Conservation (phyloP, 2,113 vertebrate genomes). For the Phylloscopus whistleri region DNA sequence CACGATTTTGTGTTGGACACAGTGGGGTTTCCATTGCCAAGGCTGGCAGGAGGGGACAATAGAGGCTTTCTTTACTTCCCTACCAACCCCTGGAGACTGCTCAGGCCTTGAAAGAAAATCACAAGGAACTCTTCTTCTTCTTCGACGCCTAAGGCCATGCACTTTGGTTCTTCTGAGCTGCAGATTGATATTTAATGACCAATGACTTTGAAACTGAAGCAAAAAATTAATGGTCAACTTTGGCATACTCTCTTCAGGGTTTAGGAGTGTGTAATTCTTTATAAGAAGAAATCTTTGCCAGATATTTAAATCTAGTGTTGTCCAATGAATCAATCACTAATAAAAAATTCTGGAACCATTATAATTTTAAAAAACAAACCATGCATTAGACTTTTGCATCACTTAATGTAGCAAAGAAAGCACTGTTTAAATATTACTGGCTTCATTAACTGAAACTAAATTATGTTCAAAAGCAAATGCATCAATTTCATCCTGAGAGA, state of each 20-base stretch:
- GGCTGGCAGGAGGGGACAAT: background rate
- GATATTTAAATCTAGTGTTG: background rate
- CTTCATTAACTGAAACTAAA: constrained; percentile 1
- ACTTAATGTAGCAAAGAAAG: background rate
- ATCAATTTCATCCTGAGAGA: background rate
- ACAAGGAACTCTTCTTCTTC: background rate
- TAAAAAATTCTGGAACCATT: constrained; percentile 13
- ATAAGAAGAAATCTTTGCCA: background rate
- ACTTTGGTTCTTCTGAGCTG: background rate
- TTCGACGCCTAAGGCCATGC: background rate
- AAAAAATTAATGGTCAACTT: background rate
- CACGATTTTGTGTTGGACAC: background rate
- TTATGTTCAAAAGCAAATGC: background rate
- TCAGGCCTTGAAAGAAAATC: background rate
- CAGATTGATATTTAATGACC: background rate
- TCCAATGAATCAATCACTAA: constrained; percentile 17
- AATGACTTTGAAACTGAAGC: background rate
- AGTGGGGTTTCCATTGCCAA: background rate
- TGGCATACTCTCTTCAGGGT: background rate
- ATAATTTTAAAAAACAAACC: constrained; percentile 9
- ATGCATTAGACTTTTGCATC: background rate
- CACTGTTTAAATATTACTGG: constrained; percentile 7
- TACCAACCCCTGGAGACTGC: background rate
- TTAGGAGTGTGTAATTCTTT: background rate
- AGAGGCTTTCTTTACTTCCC: background rate